phyloP scores from a whole-genome alignment of 2,797 vertebrate species.

The Semaprochilodus insignis region DNA sequence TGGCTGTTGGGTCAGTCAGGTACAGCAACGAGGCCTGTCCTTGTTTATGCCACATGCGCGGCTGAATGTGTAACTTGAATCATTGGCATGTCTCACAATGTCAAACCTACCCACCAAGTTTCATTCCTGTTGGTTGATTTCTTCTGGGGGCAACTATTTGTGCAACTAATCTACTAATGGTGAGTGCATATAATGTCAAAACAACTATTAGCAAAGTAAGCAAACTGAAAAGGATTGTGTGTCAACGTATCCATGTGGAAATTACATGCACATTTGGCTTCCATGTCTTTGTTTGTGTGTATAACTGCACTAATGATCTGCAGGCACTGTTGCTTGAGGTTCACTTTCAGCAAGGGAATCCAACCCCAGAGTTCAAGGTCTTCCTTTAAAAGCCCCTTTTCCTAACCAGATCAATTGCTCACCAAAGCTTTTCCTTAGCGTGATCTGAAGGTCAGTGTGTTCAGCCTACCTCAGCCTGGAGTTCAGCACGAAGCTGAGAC shows the following conservation, averaged over 20 bases:
- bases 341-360: background rate
- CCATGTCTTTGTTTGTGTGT: background rate
- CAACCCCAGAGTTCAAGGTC: background rate
- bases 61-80: too few species aligned
- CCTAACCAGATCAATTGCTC: constrained; percentile 29
- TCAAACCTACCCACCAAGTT: too few species aligned
- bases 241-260: background rate
- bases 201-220: background rate
- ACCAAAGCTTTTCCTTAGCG: background rate
- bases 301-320: background rate
- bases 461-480: constrained; percentile 35
- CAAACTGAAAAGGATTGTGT: too few species aligned
- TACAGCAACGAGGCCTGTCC: too few species aligned
- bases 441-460: constrained; percentile 32
- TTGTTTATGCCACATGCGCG: too few species aligned
- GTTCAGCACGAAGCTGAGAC: constrained; percentile 16
- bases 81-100: too few species aligned
- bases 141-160: too few species aligned
- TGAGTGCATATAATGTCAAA: too few species aligned
- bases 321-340: background rate
- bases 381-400: constrained; percentile 3
- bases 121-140: too few species aligned
- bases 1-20: too few species aligned
- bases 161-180: too few species aligned
- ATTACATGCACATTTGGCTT: background rate